phyloP scores from a whole-genome alignment of 2,797 vertebrate species.

The Tragelaphus oryx region DNA sequence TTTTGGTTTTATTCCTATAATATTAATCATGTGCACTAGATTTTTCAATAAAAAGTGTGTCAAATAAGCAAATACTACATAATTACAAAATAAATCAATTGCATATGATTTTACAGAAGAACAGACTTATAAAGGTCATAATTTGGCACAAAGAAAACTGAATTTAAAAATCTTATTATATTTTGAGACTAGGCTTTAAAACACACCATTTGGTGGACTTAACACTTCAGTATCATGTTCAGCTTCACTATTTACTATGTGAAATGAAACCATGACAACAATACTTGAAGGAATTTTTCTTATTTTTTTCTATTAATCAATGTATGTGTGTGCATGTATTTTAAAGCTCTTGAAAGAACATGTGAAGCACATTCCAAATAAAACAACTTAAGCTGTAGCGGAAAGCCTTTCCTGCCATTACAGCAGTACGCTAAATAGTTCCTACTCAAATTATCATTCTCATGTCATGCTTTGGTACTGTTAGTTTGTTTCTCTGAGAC shows the following conservation, averaged over 20 bases:
- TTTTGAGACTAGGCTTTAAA: slow-evolving; percentile 47
- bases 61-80: neutral
- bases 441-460: neutral
- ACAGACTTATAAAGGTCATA: slow-evolving; percentile 54
- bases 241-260: slow-evolving; percentile 70
- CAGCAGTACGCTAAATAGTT: neutral
- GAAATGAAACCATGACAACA: slow-evolving; percentile 64
- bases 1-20: neutral
- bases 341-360: slow-evolving; percentile 62
- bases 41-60: neutral
- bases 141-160: neutral
- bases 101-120: neutral
- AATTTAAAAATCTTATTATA: slow-evolving; percentile 48
- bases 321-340: slow-evolving; percentile 65
- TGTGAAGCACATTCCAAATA: slow-evolving; percentile 42
- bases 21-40: neutral
- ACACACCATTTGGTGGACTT: slow-evolving; percentile 74
- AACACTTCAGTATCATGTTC: slow-evolving; percentile 67
- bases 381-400: slow-evolving; percentile 28
- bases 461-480: neutral
- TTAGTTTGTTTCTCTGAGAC: neutral
- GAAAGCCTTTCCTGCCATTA: neutral
- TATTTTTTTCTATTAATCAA: slow-evolving; percentile 68
- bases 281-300: slow-evolving; percentile 67
- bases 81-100: neutral